Conservation (phyloP, 2,888 invertebrate species). For the Lydus trimaculatus region DNA sequence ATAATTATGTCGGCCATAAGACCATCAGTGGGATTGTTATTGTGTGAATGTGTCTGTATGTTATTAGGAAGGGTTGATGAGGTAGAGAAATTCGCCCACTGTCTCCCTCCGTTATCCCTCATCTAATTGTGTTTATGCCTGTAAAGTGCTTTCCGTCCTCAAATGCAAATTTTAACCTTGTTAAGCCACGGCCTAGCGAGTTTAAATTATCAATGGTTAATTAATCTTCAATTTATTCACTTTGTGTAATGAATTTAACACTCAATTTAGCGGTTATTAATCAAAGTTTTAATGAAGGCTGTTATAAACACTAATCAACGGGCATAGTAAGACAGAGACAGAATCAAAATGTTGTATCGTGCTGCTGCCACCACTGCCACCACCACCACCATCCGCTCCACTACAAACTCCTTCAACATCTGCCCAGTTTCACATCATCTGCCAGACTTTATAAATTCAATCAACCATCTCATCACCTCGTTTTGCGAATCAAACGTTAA, state of each 20-base stretch:
- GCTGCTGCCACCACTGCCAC: conserved; percentile 26
- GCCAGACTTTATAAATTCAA: conserved; percentile 45
- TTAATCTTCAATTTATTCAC: conserved; percentile 66
- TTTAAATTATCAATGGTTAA: conserved; percentile 64
- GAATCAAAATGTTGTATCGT: conserved; percentile 29
- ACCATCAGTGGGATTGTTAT: conserved; percentile 23
- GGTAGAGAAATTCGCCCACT: conserved; percentile 11
- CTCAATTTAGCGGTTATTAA: conserved; percentile 67
- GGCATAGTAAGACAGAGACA: conserved; percentile 33
- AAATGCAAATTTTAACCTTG: conserved; percentile 65
- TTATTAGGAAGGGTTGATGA: background rate
- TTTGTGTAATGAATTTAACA: conserved; percentile 60
- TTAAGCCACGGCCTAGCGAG: conserved; percentile 63
- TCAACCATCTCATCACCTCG: conserved; percentile 39
- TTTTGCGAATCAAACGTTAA: conserved; percentile 43
- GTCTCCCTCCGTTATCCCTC: conserved; percentile 49
- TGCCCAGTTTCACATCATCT: conserved; percentile 45
- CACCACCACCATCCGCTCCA: conserved; percentile 10
- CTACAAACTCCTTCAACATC: conserved; percentile 42
- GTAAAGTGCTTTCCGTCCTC: conserved; percentile 64
- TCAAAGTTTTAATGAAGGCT: conserved; percentile 66
- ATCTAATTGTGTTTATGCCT: conserved; percentile 62
- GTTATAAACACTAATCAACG: conserved; percentile 54
- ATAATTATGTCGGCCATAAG: conserved; percentile 14
- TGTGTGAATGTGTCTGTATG: conserved; percentile 11